Conservation (phyloP, 2,888 invertebrate genomes). For the Ormyrus labotus region DNA sequence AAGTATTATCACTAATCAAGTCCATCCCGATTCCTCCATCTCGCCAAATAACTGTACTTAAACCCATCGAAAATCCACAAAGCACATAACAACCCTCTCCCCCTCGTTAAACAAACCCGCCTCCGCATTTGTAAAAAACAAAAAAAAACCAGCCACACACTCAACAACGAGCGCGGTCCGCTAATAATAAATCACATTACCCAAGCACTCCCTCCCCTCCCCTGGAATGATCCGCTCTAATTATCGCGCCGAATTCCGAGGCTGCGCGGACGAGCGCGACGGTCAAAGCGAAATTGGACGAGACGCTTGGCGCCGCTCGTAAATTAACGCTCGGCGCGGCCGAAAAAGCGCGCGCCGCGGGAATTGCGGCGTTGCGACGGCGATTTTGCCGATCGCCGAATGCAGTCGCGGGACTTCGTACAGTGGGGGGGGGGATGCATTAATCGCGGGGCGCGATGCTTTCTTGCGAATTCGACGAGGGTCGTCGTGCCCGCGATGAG, state of each 20-base stretch:
- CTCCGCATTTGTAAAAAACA: not conserved
- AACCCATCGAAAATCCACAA: not conserved
- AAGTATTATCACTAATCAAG: no score
- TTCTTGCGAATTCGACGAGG: no score
- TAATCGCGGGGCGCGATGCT: no score
- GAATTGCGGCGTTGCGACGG: no score
- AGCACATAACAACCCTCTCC: no score
- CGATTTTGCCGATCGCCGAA: constrained; percentile 4
- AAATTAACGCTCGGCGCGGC: not conserved
- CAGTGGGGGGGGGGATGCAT: no score
- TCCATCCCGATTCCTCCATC: no score
- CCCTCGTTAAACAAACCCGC: not conserved
- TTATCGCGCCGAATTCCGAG: not conserved
- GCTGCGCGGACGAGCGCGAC: not conserved
- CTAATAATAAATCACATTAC: not conserved
- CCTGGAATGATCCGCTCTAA: constrained; percentile 14
- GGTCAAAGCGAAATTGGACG: constrained; percentile 19
- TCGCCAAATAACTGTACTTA: no score
- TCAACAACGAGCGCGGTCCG: not conserved
- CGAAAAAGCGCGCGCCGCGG: not conserved
- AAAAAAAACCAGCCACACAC: not conserved
- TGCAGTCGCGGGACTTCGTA: not conserved
- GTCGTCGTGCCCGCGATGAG: no score
- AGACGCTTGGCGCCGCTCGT: constrained; percentile 4
- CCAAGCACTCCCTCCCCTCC: not conserved